Evolutionary conservation across 1,140 invertebrate genomes (phyloP).

Genomic region (Drosophila sucinea): DNA sequence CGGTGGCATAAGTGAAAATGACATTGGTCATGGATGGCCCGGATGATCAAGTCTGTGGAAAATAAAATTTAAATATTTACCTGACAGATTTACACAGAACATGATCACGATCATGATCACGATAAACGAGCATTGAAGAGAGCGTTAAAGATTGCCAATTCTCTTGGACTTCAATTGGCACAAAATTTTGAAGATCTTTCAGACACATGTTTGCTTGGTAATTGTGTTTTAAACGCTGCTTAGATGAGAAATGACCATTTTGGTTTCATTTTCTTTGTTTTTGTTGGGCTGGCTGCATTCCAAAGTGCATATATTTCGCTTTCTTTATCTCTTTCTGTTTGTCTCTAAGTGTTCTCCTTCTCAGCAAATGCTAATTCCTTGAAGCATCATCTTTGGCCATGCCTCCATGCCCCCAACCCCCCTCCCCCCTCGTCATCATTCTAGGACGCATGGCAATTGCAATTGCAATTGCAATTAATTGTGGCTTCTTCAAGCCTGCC

Average conservation of each 20-base stretch:
- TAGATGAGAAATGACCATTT: not conserved
- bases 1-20: slow-evolving; percentile 5
- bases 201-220: too few relatives aligned
- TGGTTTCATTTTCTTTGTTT: not conserved
- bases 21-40: slow-evolving; percentile 1
- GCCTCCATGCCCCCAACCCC: too few relatives aligned
- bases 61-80: slow-evolving; percentile 10
- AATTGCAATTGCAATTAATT: slow-evolving; percentile 62
- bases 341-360: not conserved
- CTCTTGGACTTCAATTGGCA: too few relatives aligned
- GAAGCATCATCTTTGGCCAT: not conserved
- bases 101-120: too few relatives aligned
- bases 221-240: not conserved
- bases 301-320: not conserved
- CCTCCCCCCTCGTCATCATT: slow-evolving; percentile 24
- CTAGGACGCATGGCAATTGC: slow-evolving; percentile 34
- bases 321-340: not conserved
- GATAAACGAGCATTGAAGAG: too few relatives aligned
- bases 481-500: slow-evolving; percentile 46
- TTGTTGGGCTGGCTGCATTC: not conserved
- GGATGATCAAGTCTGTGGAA: not conserved
- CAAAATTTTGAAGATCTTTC: too few relatives aligned
- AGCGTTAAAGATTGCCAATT: too few relatives aligned
- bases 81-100: not conserved
- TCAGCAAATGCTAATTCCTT: slow-evolving; percentile 8